Base-by-base conservation (phyloP, 2,888 invertebrate genomes). In the Halictus ligatus region DNA sequence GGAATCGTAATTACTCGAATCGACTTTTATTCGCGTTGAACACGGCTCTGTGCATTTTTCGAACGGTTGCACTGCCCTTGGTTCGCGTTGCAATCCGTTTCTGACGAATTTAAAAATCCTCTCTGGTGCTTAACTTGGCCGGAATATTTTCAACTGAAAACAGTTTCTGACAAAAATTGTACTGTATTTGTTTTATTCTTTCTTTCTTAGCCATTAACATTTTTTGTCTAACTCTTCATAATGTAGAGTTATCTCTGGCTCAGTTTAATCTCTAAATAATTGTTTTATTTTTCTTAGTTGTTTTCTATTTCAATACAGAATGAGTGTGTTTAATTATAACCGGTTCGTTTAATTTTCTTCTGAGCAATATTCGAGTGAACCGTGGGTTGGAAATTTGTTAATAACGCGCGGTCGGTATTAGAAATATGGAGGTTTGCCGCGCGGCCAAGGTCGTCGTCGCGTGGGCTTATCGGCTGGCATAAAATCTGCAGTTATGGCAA, bases 401-500 rank as follows among this genome's bases (percentile, higher is more conserved):
- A 64, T 15, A 64, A 25, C 13, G 29, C 15, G 64, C 7, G 7
- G 7, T 25, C 7, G n/a, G 15, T 75, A 80, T 88, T 67, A 43
- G 69, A 58, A 69, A 29, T 50, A 67, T 74, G 48, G 81, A 43
- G 40, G 54, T 80, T 86, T 78, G 82, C 64, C 81, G 81, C 79
- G 75, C 35, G 79, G 83, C 81, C 89, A 89, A 88, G 89, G 90
- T 84, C 85, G 75, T 80, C 72, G 43, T 77, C 72, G 80, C 71
- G 78, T 76, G 50, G 79, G 78, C 85, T 91, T 91, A 86, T 84
- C 89, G 79, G 74, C 74, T 40, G 46, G 54, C 83, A 69, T 85
- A 87, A 90, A 88, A 80, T 54, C 58, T n/a, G 54, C 79, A 43
- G 67, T 89, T 83, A 86, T 82, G 80, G 67, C 80, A 83, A 48